Conservation (phyloP, 2,888 invertebrate species). For the Himalopsyche kuldschensis region DNA sequence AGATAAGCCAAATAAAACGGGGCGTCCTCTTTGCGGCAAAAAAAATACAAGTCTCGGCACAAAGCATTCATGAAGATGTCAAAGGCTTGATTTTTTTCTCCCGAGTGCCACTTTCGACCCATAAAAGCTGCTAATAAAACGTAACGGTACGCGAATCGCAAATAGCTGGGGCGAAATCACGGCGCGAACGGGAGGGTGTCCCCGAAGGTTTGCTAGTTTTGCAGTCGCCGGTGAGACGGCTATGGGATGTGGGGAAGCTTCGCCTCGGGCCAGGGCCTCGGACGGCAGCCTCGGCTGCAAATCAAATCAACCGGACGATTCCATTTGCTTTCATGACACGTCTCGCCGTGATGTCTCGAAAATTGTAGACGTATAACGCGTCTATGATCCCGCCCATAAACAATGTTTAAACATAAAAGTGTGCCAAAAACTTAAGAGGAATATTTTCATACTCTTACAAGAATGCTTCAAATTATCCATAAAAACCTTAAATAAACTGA, state of each 20-base stretch:
- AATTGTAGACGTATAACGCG: neutral
- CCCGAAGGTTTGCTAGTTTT: neutral
- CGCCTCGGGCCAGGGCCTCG: neutral
- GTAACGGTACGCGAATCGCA: conserved; percentile 2
- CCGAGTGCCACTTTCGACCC: neutral
- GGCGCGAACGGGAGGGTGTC: neutral
- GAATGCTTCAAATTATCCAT: too few species aligned
- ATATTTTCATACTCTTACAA: too few species aligned
- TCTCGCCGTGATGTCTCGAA: neutral
- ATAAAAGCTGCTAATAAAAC: conserved; percentile 3
- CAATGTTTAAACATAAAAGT: neutral
- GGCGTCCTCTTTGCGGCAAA: neutral
- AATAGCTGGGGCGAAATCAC: neutral
- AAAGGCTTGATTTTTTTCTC: conserved; percentile 2
- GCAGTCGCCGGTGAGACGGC: neutral
- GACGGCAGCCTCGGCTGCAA: neutral
- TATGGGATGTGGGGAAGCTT: neutral
- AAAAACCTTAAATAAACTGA: too few species aligned
- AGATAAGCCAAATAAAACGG: neutral
- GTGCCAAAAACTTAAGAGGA: too few species aligned
- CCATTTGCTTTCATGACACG: conserved; percentile 10
- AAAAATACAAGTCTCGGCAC: neutral
- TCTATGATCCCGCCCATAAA: neutral
- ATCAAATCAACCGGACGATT: conserved; percentile 12
- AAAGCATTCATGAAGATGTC: neutral